A percentile compares a stretch with the other conserved stretches of the same genome.
Evolutionary conservation across 2,888 invertebrate genomes (phyloP).

Genomic region (Cantharis lateralis): DNA sequence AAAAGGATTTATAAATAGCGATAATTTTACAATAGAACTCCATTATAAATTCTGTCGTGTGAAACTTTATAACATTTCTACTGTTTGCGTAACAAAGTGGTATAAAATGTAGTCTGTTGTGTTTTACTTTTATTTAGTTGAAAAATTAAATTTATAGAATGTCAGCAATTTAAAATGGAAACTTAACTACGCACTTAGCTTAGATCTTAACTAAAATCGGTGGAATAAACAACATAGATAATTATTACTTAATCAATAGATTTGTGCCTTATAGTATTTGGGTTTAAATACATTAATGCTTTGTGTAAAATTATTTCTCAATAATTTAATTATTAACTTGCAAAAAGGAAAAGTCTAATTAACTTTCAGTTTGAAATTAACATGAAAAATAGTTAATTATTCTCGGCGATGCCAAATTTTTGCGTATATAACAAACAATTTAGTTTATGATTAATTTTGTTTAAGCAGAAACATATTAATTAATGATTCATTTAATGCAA

Average conservation of each 20-base stretch:
- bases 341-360: background rate
- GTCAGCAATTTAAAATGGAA: background rate
- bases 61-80: background rate
- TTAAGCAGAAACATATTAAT: background rate
- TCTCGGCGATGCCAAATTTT: background rate
- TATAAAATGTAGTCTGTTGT: conserved; percentile 2
- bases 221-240: too few species aligned
- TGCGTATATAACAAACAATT: background rate
- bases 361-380: background rate
- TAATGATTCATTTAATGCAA: background rate
- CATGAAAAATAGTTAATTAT: background rate
- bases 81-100: conserved; percentile 3
- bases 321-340: background rate
- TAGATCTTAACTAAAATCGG: background rate
- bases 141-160: background rate
- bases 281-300: too few species aligned
- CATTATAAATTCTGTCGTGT: conserved; percentile 1
- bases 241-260: too few species aligned
- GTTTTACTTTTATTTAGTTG: background rate
- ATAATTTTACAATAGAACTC: background rate
- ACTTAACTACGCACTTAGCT: background rate
- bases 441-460: background rate
- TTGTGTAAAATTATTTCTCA: too few species aligned
- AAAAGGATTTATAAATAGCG: background rate
- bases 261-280: too few species aligned